Evolutionary conservation across 2,797 vertebrate species (phyloP).

Genomic region (Hoplostethus atlanticus): DNA sequence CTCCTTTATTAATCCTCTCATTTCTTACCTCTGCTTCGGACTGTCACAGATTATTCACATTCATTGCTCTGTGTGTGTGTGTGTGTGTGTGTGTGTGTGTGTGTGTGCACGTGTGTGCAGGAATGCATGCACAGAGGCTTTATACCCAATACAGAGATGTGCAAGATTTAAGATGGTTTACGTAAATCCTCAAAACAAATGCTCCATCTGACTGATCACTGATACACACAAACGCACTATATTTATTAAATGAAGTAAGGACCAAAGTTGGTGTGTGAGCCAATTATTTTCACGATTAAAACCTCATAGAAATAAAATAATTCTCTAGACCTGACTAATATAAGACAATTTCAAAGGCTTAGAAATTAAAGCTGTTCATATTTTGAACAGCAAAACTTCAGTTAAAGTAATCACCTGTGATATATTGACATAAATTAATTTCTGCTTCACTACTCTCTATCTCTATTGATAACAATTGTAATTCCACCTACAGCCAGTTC

Average conservation of each 20-base stretch:
- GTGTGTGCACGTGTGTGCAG: neutral
- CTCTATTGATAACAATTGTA: too few species aligned
- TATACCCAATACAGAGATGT: slow-evolving; percentile 7
- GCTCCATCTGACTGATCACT: neutral
- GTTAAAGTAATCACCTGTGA: too few species aligned
- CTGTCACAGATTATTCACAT: slow-evolving; percentile 70
- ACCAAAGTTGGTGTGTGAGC: neutral
- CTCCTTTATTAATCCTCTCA: slow-evolving; percentile 72
- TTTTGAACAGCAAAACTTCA: too few species aligned
- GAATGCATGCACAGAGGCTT: slow-evolving; percentile 19
- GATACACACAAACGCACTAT: neutral
- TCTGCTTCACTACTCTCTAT: too few species aligned
- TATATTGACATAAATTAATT: too few species aligned
- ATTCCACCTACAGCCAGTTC: too few species aligned
- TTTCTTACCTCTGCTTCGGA: slow-evolving; percentile 63
- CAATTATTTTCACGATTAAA: neutral
- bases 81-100: slow-evolving; percentile 24
- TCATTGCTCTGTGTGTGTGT: slow-evolving; percentile 20
- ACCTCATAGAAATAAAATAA: too few species aligned
- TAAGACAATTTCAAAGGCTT: too few species aligned
- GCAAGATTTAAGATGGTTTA: slow-evolving; percentile 13
- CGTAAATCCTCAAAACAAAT: slow-evolving; percentile 29
- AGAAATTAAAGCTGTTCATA: too few species aligned
- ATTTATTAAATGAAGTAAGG: neutral
- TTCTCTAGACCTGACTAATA: too few species aligned